phyloP scores from a whole-genome alignment of 2,888 invertebrate species.

The Ophion slaviceki region DNA sequence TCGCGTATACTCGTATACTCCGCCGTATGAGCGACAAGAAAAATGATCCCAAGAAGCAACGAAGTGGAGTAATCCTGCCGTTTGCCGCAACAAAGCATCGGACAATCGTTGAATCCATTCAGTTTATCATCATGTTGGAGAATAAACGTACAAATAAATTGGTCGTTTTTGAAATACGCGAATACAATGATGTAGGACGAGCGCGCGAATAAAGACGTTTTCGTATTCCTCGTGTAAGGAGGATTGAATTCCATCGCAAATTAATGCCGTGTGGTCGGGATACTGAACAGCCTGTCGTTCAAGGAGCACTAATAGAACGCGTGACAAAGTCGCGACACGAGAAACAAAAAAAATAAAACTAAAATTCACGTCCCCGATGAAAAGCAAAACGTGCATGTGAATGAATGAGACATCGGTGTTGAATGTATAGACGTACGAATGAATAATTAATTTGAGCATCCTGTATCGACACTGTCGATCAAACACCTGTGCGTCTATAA shows the following conservation, averaged over 20 bases:
- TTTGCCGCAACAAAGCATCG: neutral
- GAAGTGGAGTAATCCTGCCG: neutral
- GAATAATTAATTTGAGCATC: slow-evolving; percentile 53
- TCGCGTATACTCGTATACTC: neutral
- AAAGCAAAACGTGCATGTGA: slow-evolving; percentile 25
- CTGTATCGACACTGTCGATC: slow-evolving; percentile 59
- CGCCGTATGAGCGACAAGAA: neutral
- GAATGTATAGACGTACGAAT: slow-evolving; percentile 33
- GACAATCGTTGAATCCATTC: neutral
- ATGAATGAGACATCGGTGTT: slow-evolving; percentile 44
- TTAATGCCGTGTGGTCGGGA: neutral
- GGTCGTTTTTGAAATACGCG: neutral
- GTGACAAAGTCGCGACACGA: slow-evolving; percentile 1
- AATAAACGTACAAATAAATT: neutral
- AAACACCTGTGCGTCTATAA: slow-evolving; percentile 47
- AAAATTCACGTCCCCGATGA: slow-evolving; percentile 10
- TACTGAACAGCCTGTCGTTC: slow-evolving; percentile 1
- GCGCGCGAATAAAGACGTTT: neutral
- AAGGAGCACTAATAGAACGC: neutral
- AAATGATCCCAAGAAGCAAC: neutral
- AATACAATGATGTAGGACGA: neutral
- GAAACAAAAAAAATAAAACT: neutral
- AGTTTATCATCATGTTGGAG: neutral
- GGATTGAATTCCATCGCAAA: neutral
- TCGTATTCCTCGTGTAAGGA: neutral